Conservation (phyloP, 2,113 vertebrate species). For the Telmatochromis sp. region DNA sequence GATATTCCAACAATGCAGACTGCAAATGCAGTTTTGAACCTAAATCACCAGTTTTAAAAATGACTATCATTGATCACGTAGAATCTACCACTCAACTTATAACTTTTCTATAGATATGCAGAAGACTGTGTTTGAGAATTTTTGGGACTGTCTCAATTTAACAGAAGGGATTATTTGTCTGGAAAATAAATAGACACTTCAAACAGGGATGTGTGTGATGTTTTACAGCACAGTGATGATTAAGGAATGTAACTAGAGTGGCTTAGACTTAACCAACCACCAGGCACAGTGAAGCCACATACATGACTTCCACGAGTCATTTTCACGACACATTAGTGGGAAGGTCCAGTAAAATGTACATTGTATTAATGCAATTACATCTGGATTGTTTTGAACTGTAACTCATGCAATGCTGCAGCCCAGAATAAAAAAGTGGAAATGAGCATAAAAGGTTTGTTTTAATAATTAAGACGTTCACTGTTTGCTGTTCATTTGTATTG, state of each 20-base stretch:
- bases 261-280: background rate
- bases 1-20: fast-evolving
- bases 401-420: fast-evolving
- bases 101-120: background rate
- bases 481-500: fast-evolving
- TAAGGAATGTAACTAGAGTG: background rate
- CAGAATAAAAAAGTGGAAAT: background rate
- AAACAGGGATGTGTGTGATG: background rate
- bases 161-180: background rate
- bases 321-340: background rate
- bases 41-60: background rate
- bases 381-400: background rate
- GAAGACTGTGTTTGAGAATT: background rate
- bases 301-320: background rate
- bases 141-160: background rate
- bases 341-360: background rate
- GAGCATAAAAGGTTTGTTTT: background rate
- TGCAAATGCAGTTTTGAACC: background rate
- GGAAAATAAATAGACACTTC: background rate
- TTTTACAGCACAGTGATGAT: background rate
- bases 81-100: background rate
- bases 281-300: background rate
- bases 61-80: background rate
- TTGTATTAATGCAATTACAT: background rate
- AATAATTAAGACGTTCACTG: background rate